A percentile compares a stretch with the other conserved stretches of the same genome.
These are phyloP conservation scores for Lissocephala sabroskyi DNA, from an alignment of 2,888 invertebrate species.

Conservation along the genomic window DNA sequence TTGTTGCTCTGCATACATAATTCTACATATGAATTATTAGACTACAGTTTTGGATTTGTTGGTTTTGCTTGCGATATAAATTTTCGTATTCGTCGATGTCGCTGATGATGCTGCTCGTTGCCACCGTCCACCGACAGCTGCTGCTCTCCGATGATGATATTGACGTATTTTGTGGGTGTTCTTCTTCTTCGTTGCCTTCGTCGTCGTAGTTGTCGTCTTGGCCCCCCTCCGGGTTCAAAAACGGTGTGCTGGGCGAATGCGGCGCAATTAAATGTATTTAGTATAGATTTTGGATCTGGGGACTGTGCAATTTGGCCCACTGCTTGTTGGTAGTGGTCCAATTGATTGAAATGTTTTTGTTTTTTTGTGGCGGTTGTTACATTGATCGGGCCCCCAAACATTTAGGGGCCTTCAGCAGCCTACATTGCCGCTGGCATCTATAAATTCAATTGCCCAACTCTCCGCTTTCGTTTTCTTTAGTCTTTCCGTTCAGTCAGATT, in stretches of 20 bases:
- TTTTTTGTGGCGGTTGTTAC: conserved; percentile 30
- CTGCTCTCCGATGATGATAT: too few relatives aligned
- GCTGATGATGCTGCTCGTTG: background rate
- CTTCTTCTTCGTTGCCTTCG: conserved; percentile 23
- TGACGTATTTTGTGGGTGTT: background rate
- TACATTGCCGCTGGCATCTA: conserved; percentile 39
- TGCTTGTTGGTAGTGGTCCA: too few relatives aligned
- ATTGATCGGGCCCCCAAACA: conserved; percentile 44
- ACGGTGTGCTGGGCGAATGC: conserved; percentile 20
- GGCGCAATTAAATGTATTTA: conserved; percentile 36
- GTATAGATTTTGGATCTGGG: conserved; percentile 13
- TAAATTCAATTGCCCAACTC: conserved; percentile 18
- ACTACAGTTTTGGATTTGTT: conserved; percentile 23
- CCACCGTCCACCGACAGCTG: too few relatives aligned
- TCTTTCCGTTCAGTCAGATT: conserved; percentile 29
- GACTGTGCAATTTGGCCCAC: too few relatives aligned
- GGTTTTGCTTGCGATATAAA: conserved; percentile 11
- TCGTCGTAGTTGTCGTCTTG: background rate
- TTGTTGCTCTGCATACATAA: conserved; percentile 99
- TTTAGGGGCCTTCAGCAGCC: conserved; percentile 23
- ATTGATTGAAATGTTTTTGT: conserved; percentile 8
- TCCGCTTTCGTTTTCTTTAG: too few relatives aligned
- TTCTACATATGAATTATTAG: conserved; percentile 76
- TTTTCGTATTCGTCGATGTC: too few relatives aligned
- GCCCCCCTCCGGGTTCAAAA: too few relatives aligned